Base-by-base conservation (phyloP, 2,113 vertebrate genomes). In the Caloenas nicobarica region DNA sequence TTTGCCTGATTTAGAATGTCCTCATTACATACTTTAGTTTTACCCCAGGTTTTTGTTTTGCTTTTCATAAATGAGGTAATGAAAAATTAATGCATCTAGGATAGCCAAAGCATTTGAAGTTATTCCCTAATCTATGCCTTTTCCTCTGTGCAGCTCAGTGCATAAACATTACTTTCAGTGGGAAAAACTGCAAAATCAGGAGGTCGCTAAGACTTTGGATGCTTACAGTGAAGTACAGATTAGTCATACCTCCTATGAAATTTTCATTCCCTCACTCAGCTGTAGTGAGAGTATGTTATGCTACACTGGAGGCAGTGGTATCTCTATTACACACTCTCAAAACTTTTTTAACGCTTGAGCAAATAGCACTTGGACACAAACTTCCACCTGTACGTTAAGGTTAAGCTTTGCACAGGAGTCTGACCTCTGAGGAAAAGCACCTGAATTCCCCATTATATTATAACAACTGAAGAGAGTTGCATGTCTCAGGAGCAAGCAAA, bases 71-170 rank as follows among this genome's bases (percentile, higher is more conserved):
- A 95, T 89, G 83, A 96, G 42, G 34, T 86, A 85, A 88, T 91
- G 91, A 91, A 96, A 96, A 97, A 96, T 95, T 86, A 97, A 95
- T 95, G 44, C 18, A 81, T 79, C 80, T 86, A 86, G 82, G 74
- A 89, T 81, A 96, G 58, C 57, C 58, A 72, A 94, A 91, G 46
- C 17, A 53, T 95, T 97, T 97, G 87, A 96, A 96, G 70, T 91
- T 73, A 87, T 94, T 96, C 90, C 86, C 61, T 87, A 15, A 54
- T 81, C 71, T 82, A 2, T 4, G 1, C 71, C n/a, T 60, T 95
- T 90, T 70, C 58, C 66, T 91, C 34, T 4, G 18, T 42, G 69
- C 80, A 84, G 25, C 48, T 73, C 48, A 68, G 78, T 71, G 81
- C 65, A 89, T 95, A 94, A 97, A 97, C 70, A 58, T 61, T 48